phyloP scores from a whole-genome alignment of 2,888 invertebrate species.

The Rotaria magnacalcarata region DNA sequence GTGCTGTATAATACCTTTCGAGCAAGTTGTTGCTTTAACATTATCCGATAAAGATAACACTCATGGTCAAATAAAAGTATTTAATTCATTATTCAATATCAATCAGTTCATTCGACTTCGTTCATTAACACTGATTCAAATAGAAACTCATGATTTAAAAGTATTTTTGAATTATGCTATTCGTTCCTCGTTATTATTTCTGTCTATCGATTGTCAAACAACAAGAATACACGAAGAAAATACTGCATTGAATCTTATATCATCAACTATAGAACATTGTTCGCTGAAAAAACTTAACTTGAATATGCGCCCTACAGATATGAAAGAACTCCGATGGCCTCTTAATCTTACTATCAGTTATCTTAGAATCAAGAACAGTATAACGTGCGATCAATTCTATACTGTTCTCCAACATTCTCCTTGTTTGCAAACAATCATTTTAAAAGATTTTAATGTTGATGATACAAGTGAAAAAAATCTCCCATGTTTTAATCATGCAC shows the following conservation, averaged over 20 bases:
- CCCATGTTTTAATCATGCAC: not conserved
- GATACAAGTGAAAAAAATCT: not conserved
- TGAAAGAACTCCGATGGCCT: not conserved
- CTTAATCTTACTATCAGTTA: not conserved
- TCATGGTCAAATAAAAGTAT: not conserved
- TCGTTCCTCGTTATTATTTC: not conserved
- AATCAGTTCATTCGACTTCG: not conserved
- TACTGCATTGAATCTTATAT: not conserved
- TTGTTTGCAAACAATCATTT: not conserved
- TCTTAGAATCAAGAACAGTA: not conserved
- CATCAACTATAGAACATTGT: not conserved
- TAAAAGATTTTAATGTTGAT: not conserved
- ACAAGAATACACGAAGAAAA: not conserved
- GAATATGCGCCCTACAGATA: not conserved
- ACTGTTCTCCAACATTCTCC: not conserved
- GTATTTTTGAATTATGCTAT: not conserved
- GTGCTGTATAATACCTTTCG: not conserved
- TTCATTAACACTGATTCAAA: not conserved
- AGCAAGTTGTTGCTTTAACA: conserved; percentile 11
- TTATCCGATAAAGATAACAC: not conserved
- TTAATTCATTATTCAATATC: not conserved
- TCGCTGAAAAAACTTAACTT: not conserved
- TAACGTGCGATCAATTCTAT: not conserved
- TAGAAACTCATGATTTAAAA: not conserved
- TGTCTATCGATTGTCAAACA: not conserved